Evolutionary conservation across 2,888 invertebrate genomes (phyloP).

Genomic region (Megaustenia siamemsis): DNA sequence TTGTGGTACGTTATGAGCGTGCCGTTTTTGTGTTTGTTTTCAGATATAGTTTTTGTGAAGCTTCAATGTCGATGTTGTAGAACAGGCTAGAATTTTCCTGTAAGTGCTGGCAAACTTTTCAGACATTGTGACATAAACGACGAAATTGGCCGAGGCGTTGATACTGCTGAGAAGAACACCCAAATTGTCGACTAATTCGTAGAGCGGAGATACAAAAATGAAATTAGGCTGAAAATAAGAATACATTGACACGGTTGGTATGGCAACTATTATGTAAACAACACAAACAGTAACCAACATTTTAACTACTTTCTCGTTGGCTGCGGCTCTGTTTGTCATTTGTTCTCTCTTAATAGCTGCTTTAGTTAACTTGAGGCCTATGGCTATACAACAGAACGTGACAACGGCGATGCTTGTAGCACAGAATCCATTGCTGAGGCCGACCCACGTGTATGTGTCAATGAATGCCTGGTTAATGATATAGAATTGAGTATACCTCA

Average conservation of each 20-base stretch:
- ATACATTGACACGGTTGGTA: conserved; percentile 10
- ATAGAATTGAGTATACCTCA: conserved; percentile 31
- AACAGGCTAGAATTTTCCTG: neutral
- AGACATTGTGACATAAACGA: conserved; percentile 37
- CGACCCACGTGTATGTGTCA: conserved; percentile 26
- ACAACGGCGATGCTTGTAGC: conserved; percentile 8
- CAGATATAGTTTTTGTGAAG: too few species aligned
- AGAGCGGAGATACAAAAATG: conserved; percentile 6
- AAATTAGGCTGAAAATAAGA: conserved; percentile 35
- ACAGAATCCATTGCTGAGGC: conserved; percentile 26
- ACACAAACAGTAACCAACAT: conserved; percentile 36
- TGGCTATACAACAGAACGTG: conserved; percentile 26
- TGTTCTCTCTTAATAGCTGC: conserved; percentile 16
- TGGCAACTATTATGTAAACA: conserved; percentile 10
- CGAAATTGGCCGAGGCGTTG: conserved; percentile 37
- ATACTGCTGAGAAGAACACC: conserved; percentile 19
- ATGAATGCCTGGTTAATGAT: neutral
- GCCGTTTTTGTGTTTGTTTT: too few species aligned
- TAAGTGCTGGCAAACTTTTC: conserved; percentile 38
- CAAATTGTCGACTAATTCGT: neutral
- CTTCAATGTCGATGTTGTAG: too few species aligned
- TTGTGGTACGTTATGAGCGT: too few species aligned
- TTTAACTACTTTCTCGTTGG: conserved; percentile 29
- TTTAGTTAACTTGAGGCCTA: conserved; percentile 16
- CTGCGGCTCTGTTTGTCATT: neutral